phyloP scores from a whole-genome alignment of 2,888 invertebrate species.

The Euphydryas editha region DNA sequence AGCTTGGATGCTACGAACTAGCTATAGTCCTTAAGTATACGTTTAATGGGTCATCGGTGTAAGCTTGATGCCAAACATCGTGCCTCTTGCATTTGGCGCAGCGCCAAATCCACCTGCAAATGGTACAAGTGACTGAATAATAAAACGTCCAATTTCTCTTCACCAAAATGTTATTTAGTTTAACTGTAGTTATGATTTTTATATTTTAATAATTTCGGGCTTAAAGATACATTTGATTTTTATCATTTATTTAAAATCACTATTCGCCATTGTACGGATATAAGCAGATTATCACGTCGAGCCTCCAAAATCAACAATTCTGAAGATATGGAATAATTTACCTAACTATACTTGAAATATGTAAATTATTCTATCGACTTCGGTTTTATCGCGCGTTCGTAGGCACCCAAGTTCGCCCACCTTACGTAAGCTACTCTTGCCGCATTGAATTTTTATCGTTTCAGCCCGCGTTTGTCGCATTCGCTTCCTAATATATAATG shows the following conservation, averaged over 20 bases:
- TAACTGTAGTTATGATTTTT: not conserved
- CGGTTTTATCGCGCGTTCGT: conserved; percentile 17
- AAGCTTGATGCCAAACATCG: conserved; percentile 39
- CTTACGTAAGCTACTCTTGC: conserved; percentile 60
- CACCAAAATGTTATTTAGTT: not conserved
- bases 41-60: conserved; percentile 43
- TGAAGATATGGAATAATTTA: not conserved
- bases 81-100: conserved; percentile 40
- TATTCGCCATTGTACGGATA: not conserved
- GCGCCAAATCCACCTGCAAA: conserved; percentile 45
- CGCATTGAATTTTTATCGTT: conserved; percentile 66
- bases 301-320: not conserved
- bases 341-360: not conserved
- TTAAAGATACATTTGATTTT: not conserved
- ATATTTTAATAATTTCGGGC: not conserved
- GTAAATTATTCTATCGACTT: conserved; percentile 25
- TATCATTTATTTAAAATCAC: conserved; percentile 7
- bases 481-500: conserved; percentile 51
- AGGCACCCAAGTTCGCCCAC: conserved; percentile 41
- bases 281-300: not conserved
- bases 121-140: conserved; percentile 30
- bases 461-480: conserved; percentile 51
- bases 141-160: conserved; percentile 20
- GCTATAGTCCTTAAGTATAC: conserved; percentile 24
- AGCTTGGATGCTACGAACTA: conserved; percentile 13